Evolutionary conservation across 2,888 invertebrate species (phyloP), one percentile per base, ranked within the genome.

Genomic region (Mayetiola destructor): DNA sequence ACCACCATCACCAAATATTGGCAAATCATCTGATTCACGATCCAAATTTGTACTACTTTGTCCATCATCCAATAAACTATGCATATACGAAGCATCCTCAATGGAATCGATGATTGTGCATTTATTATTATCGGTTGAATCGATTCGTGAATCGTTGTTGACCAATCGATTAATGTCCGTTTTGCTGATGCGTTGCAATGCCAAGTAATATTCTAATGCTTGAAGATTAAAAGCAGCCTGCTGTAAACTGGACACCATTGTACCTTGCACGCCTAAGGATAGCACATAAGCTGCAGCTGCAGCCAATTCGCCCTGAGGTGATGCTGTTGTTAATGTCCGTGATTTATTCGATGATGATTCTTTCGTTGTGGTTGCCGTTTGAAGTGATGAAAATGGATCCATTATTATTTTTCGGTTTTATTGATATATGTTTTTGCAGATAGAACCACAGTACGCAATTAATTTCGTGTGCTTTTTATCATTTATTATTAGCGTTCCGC

Each of bases 221-320:
- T 89, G 89, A 35, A 89, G 77, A 69, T 88, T 88, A 20, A 90
- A 75, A 0, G 89, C 89, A 1, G 88, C 89, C 67, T 88, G 85
- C 69, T 88, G 88, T 62, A 89, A 73, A 10, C 88, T 87, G 65
- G 82, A 85, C 73, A 89, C 83, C 79, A 90, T 83, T 9, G 88
- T 87, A 67, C 85, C 87, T 72, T 90, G 89, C 56, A 89, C 74
- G n/a, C n/a, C n/a, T 14, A 87, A 85, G 62, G 88, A 76, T 35
- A 88, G 86, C 55, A 88, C 87, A 62, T 82, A 79, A 55, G 81
- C 81, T 57, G 74, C 73, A 39, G 75, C 74, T 60, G 75, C 70
- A 59, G 75, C 70, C 73, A 80, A 66, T 76, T 80, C 72, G 74
- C 77, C 67, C 72, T 76, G 68, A 71, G 73, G 70, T 48, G 68